Evolutionary conservation across 2,113 vertebrate genomes (phyloP).

Genomic region (Limanda limanda): DNA sequence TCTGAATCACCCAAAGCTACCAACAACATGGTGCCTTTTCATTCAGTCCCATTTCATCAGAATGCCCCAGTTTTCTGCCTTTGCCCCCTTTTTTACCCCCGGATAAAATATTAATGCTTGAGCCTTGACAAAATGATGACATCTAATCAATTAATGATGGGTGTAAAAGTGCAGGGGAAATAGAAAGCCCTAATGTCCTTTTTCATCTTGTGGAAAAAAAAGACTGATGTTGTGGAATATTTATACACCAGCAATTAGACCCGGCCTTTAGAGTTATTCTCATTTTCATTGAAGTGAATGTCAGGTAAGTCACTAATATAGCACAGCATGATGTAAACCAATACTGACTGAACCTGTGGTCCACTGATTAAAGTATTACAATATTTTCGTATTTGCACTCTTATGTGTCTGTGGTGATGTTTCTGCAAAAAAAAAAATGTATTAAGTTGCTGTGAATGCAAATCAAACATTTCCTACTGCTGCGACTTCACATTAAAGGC

Average conservation of each 20-base stretch:
- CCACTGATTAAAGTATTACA: no score
- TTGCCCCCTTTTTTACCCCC: neutral
- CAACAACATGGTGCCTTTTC: constrained; percentile 48
- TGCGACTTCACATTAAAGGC: neutral
- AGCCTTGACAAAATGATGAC: constrained; percentile 69
- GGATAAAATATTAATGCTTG: constrained; percentile 72
- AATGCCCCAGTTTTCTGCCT: constrained; percentile 42
- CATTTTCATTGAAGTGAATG: neutral
- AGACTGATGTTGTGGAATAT: constrained; percentile 62
- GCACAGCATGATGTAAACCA: neutral
- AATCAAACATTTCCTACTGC: neutral
- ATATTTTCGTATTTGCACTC: no score
- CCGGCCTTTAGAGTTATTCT: neutral
- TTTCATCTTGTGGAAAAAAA: constrained; percentile 56
- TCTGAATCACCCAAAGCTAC: constrained; percentile 38
- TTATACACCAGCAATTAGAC: constrained; percentile 64
- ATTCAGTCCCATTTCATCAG: constrained; percentile 45
- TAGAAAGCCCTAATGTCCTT: constrained; percentile 69
- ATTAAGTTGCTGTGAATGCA: no score
- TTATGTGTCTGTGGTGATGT: no score
- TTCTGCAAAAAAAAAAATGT: no score
- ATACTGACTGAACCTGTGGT: neutral
- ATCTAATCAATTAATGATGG: constrained; percentile 76
- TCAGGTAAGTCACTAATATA: neutral
- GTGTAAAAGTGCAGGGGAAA: constrained; percentile 66